phyloP scores from a whole-genome alignment of 2,888 invertebrate genomes.

The Clostera curtula region DNA sequence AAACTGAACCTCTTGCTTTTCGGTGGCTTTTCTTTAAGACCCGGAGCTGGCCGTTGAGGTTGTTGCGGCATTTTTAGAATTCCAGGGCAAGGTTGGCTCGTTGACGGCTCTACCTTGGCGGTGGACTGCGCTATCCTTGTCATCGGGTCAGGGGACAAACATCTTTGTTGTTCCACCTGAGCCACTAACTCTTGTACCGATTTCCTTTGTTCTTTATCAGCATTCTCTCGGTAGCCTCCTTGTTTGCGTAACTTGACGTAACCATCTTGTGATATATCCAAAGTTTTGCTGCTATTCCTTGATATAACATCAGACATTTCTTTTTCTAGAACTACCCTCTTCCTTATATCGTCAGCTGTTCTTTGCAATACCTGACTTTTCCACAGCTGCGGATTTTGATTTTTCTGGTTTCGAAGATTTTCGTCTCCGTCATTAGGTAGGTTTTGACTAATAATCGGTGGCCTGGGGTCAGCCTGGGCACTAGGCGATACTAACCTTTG shows the following conservation, averaged over 20 bases:
- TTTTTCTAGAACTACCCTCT: slow-evolving; percentile 52
- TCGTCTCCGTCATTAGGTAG: slow-evolving; percentile 43
- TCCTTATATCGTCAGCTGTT: slow-evolving; percentile 63
- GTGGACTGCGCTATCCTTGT: slow-evolving; percentile 42
- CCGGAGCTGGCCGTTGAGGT: slow-evolving; percentile 61
- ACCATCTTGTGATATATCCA: slow-evolving; percentile 69
- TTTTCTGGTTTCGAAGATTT: slow-evolving; percentile 29
- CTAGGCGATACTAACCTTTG: slow-evolving; percentile 48
- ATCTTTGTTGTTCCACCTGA: slow-evolving; percentile 71
- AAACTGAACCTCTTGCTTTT: slow-evolving; percentile 67
- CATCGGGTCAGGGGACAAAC: slow-evolving; percentile 54
- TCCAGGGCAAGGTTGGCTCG: slow-evolving; percentile 36
- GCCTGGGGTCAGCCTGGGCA: slow-evolving; percentile 49
- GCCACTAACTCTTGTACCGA: slow-evolving; percentile 79
- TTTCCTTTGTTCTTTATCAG: slow-evolving; percentile 57
- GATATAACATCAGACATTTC: slow-evolving; percentile 51
- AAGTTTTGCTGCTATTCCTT: slow-evolving; percentile 41
- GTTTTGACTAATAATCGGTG: slow-evolving; percentile 35
- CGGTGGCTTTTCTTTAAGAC: slow-evolving; percentile 63
- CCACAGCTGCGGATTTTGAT: slow-evolving; percentile 44
- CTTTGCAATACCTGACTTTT: slow-evolving; percentile 65
- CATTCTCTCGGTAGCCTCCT: slow-evolving; percentile 29
- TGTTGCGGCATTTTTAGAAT: slow-evolving; percentile 64
- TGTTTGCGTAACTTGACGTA: slow-evolving; percentile 65
- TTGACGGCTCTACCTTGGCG: slow-evolving; percentile 36